Percentiles rank a stretch among this genome's conserved stretches.
phyloP scores from a whole-genome alignment of 2,888 invertebrate species.

The Pycnomerus fuliginosus region DNA sequence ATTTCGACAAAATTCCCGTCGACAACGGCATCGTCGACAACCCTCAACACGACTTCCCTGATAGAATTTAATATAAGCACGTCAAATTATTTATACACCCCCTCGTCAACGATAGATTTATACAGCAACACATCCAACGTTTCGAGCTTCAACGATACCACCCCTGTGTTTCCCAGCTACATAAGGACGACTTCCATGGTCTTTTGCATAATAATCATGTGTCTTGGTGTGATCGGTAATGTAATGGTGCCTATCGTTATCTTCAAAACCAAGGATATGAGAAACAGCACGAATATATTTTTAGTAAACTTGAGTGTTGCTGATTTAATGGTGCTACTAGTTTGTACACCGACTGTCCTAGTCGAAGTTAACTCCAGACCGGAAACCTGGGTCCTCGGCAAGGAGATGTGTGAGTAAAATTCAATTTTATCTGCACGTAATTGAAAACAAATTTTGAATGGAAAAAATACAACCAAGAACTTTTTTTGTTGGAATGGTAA shows the following conservation, averaged over 20 bases:
- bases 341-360: conserved; percentile 90
- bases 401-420: conserved; percentile 89
- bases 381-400: conserved; percentile 90
- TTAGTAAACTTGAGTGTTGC: conserved; percentile 91
- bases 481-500: too few species aligned
- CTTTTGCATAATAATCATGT: conserved; percentile 84
- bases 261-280: conserved; percentile 88
- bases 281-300: conserved; percentile 93
- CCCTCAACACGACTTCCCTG: conserved; percentile 32
- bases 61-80: conserved; percentile 37
- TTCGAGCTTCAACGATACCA: conserved; percentile 33
- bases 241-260: conserved; percentile 93
- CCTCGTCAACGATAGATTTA: conserved; percentile 29
- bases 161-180: conserved; percentile 71
- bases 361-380: conserved; percentile 92
- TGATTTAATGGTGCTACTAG: conserved; percentile 85
- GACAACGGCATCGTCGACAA: conserved; percentile 24
- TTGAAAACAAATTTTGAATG: too few species aligned
- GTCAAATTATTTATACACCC: conserved; percentile 40
- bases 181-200: conserved; percentile 86
- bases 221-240: conserved; percentile 88
- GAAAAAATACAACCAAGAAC: too few species aligned
- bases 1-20: conserved; percentile 46
- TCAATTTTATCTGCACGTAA: too few species aligned
- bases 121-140: conserved; percentile 30